Evolutionary conservation across 2,797 vertebrate species (phyloP).

Genomic region (Diglossa cyanea): DNA sequence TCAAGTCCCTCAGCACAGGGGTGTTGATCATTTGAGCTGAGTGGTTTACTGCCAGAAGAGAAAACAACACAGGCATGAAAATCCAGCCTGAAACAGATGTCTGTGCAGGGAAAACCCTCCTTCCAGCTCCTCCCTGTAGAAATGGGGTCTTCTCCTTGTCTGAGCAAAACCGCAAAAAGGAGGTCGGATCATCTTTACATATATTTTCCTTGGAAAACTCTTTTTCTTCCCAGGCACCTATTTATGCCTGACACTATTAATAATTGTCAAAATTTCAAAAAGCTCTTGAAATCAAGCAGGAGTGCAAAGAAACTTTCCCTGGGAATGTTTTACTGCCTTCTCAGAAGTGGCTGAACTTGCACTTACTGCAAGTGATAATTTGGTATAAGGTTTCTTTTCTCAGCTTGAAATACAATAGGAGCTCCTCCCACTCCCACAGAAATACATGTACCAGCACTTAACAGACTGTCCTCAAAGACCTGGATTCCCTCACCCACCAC

Average conservation of each 20-base stretch:
- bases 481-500: neutral
- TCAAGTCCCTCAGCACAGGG: neutral
- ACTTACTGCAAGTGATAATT: slow-evolving; percentile 7
- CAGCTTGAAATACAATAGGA: neutral
- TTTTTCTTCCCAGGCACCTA: neutral
- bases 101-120: neutral
- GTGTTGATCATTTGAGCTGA: neutral
- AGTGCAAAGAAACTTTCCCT: neutral
- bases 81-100: neutral
- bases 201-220: neutral
- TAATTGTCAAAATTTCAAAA: neutral
- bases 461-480: neutral
- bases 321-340: neutral
- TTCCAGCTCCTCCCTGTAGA: neutral
- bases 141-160: neutral
- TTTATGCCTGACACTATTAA: neutral
- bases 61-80: neutral
- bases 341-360: neutral
- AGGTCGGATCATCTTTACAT: neutral
- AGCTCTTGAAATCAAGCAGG: neutral
- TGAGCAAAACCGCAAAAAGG: neutral
- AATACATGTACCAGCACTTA: neutral
- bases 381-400: slow-evolving; percentile 10
- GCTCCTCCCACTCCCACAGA: neutral
- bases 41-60: neutral